Conservation (phyloP, 2,888 invertebrate species). For the Apotomis betuletana region DNA sequence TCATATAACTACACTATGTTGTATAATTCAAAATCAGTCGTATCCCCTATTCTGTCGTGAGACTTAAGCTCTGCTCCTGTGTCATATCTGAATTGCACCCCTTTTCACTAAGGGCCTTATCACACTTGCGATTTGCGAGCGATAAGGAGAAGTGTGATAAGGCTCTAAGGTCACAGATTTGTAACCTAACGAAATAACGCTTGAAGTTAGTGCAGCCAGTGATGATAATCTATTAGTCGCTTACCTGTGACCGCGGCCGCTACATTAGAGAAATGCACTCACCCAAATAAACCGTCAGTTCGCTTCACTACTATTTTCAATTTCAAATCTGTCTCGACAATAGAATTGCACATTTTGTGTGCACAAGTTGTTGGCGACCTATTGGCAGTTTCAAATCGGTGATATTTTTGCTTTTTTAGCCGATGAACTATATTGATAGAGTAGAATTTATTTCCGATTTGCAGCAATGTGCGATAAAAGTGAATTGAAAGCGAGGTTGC, state of each 20-base stretch:
- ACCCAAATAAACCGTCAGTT: slow-evolving; percentile 65
- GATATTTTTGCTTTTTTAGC: slow-evolving; percentile 33
- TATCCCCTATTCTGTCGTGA: no score
- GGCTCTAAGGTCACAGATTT: no score
- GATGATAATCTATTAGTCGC: slow-evolving; percentile 61
- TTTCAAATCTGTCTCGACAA: slow-evolving; percentile 75
- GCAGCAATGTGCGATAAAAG: neutral
- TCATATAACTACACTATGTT: no score
- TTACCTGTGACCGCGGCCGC: slow-evolving; percentile 59
- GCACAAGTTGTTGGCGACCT: slow-evolving; percentile 61
- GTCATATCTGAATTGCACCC: no score
- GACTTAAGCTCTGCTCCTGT: no score
- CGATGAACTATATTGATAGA: slow-evolving; percentile 1
- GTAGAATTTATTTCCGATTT: neutral
- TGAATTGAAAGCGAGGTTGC: neutral
- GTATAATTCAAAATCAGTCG: no score
- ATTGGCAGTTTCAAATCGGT: slow-evolving; percentile 57
- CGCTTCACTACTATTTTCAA: slow-evolving; percentile 73
- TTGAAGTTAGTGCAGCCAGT: slow-evolving; percentile 47
- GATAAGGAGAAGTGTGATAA: no score
- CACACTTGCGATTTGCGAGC: no score
- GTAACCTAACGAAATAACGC: neutral
- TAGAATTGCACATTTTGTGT: slow-evolving; percentile 69
- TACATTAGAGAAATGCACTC: slow-evolving; percentile 66
- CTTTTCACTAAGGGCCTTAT: no score